phyloP scores from a whole-genome alignment of 2,113 vertebrate species.

The Calidris pygmaea region DNA sequence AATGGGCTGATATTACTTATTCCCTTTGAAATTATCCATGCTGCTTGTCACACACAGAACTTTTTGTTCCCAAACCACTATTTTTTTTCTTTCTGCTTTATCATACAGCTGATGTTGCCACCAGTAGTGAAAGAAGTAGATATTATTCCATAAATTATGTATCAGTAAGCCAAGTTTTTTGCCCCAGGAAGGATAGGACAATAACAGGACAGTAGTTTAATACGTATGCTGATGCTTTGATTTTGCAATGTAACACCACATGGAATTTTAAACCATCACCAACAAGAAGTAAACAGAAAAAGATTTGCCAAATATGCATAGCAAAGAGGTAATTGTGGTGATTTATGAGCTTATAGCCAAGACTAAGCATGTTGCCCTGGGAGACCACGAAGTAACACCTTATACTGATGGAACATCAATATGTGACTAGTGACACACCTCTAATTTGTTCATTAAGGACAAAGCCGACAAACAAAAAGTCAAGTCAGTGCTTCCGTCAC shows the following conservation, averaged over 20 bases:
- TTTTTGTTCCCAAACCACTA: neutral
- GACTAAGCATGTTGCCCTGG: neutral
- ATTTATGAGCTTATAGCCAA: neutral
- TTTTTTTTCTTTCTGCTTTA: neutral
- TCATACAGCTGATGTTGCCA: neutral
- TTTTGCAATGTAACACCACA: neutral
- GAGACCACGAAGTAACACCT: neutral
- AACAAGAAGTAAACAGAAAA: neutral
- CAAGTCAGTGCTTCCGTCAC: neutral
- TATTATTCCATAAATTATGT: neutral
- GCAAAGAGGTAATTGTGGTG: neutral
- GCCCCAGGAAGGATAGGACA: neutral
- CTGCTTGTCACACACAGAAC: neutral
- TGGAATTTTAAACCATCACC: neutral
- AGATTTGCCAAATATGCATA: neutral
- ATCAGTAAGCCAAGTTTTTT: neutral
- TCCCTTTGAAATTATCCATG: neutral
- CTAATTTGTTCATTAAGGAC: neutral
- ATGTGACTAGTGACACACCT: neutral
- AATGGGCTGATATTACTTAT: neutral
- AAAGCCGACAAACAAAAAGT: neutral
- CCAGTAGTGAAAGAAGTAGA: neutral
- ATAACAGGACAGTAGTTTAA: too few relatives aligned
- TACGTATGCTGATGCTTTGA: neutral
- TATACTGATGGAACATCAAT: neutral